Evolutionary conservation across 2,888 invertebrate genomes (phyloP).

Genomic region (Lissonota sp.): DNA sequence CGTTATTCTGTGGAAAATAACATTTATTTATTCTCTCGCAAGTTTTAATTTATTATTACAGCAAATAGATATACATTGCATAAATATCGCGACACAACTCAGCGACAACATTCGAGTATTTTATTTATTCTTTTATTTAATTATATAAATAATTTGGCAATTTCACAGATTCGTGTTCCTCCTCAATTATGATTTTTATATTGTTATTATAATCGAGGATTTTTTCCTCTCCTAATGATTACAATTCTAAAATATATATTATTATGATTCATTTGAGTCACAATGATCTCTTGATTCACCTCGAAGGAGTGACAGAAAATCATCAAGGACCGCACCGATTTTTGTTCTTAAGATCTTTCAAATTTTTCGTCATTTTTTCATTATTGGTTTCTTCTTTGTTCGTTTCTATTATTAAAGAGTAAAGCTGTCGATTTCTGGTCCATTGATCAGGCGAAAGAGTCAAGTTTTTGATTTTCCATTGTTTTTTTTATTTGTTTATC

Average conservation of each 20-base stretch:
- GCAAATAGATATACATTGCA: conserved; percentile 50
- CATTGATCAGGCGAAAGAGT: conserved; percentile 47
- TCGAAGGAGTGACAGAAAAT: conserved; percentile 22
- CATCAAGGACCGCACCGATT: conserved; percentile 14
- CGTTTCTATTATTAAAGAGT: conserved; percentile 25
- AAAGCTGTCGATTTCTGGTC: conserved; percentile 62
- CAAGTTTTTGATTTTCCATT: not conserved
- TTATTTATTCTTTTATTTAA: conserved; percentile 19
- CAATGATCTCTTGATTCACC: conserved; percentile 34
- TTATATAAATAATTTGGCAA: conserved; percentile 64
- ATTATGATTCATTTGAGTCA: conserved; percentile 47
- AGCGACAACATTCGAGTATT: conserved; percentile 32
- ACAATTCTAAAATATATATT: conserved; percentile 38
- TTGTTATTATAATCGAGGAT: conserved; percentile 7
- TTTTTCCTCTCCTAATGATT: conserved; percentile 18
- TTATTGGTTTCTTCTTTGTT: conserved; percentile 2
- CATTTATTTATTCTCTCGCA: conserved; percentile 10
- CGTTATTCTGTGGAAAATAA: no score
- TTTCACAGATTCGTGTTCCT: conserved; percentile 40
- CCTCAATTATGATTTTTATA: conserved; percentile 34
- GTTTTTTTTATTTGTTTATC: not conserved
- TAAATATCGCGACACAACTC: conserved; percentile 29
- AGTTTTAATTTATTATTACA: conserved; percentile 55
- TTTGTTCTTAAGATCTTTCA: conserved; percentile 21
- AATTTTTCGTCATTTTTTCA: conserved; percentile 35